Conservation (phyloP, 1,140 invertebrate species). For the Trichonephila inaurata region DNA sequence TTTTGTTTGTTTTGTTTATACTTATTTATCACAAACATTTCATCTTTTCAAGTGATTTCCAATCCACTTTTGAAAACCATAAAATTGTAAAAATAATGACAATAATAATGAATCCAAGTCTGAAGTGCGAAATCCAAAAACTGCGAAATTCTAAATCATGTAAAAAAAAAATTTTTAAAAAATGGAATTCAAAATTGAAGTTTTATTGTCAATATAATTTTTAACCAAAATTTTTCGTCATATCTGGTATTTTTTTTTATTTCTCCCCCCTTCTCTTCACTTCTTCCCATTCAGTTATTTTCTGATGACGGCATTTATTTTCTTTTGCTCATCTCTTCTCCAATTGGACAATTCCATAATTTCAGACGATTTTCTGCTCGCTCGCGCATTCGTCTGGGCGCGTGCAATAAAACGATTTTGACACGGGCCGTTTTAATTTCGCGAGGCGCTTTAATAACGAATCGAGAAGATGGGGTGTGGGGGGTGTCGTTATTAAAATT, state of each 20-base stretch:
- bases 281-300: background rate
- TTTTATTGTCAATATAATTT: background rate
- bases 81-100: too few species aligned
- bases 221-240: background rate
- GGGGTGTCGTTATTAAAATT: conserved; percentile 50
- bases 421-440: conserved; percentile 34
- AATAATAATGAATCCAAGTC: too few species aligned
- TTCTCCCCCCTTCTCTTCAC: background rate
- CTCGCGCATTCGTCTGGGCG: background rate
- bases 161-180: too few species aligned
- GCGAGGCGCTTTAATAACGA: background rate
- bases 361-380: conserved; percentile 34
- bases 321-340: background rate
- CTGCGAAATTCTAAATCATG: too few species aligned
- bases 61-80: too few species aligned
- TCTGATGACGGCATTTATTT: background rate
- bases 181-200: background rate
- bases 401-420: conserved; percentile 36
- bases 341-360: conserved; percentile 13
- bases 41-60: too few species aligned
- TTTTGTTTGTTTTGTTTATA: too few species aligned
- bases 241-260: background rate
- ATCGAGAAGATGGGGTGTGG: background rate
- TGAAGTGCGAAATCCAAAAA: too few species aligned
- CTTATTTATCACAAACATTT: too few species aligned